phyloP scores from a whole-genome alignment of 2,888 invertebrate species.

The Pristionchus arcanus region DNA sequence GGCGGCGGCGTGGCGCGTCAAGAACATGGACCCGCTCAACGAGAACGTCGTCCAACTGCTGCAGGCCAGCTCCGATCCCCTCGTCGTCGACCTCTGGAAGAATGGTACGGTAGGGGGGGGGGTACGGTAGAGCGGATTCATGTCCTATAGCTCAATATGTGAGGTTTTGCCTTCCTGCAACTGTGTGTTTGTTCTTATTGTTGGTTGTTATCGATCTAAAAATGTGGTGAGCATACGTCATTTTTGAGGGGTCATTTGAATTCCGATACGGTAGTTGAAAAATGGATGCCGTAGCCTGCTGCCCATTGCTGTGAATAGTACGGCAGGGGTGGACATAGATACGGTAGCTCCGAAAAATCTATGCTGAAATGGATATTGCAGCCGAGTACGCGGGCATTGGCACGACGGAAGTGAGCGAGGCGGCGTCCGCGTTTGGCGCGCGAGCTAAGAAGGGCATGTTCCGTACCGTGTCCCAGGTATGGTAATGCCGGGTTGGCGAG shows the following conservation, averaged over 20 bases:
- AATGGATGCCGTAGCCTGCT: background rate
- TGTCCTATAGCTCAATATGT: no score
- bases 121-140: background rate
- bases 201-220: no score
- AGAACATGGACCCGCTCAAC: slow-evolving; percentile 99
- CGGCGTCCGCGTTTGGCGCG: slow-evolving; percentile 92
- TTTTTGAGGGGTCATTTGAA: no score
- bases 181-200: no score
- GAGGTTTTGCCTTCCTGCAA: no score
- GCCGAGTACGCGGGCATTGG: slow-evolving; percentile 99
- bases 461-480: slow-evolving; percentile 45
- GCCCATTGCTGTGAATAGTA: no score
- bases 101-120: slow-evolving; percentile 84
- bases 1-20: slow-evolving; percentile 98
- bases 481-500: background rate
- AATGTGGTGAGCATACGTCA: no score
- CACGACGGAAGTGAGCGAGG: slow-evolving; percentile 91
- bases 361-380: slow-evolving; percentile 76
- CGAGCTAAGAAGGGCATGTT: slow-evolving; percentile 83
- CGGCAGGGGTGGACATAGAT: background rate
- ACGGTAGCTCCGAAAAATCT: background rate
- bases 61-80: slow-evolving; percentile 94
- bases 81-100: slow-evolving; percentile 98
- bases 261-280: no score
- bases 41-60: slow-evolving; percentile 97